Base-by-base conservation (phyloP, 2,797 vertebrate genomes). In the Sus cebifrons region DNA sequence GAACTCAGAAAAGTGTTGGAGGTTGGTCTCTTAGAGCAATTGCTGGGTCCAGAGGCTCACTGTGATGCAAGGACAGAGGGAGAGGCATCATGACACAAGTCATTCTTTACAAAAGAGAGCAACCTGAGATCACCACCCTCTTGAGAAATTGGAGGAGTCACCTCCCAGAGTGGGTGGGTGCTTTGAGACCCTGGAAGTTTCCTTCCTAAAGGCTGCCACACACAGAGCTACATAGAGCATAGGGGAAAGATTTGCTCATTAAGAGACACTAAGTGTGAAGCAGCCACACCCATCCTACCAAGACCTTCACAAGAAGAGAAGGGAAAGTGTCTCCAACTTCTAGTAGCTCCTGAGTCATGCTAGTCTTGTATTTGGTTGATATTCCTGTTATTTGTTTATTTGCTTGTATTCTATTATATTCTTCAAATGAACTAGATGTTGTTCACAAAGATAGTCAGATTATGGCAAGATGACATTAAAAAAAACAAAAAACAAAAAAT, bases 331-430 rank as follows among this genome's bases (percentile, higher is more conserved):
- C 60, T 83, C 44, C 36, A 68, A 5, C 17, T 82, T 58, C 23
- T 10, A 3, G 15, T 21, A n/a, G 36, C 56, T 36, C n/a, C 36
- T 25, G 49, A 4, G 36, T 44, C 58, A 15, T 17, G 18, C 36
- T 14, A 1, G 20, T 25, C 20, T 27, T 86, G 13, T 23, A 44
- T 90, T 92, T 64, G 62, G 58, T 70, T 73, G 36, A 18, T 60
- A 44, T 64, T 18, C 86, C 17, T 29, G 7, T 89, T 25, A 27
- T 60, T 79, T 54, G 27, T 27, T 60, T 88, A 18, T 44, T 85
- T 90, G n/a, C 32, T 62, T 78, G 23, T 49, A 17, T 73, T 92
- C n/a, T 60, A 21, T 74, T 68, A 92, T 64, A 44, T 87, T 93
- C 29, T 5, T 85, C 21, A 54, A 40, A 52, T 79, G 36, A 27